phyloP scores from a whole-genome alignment of 2,888 invertebrate genomes.

The Phymatocera aterrima region DNA sequence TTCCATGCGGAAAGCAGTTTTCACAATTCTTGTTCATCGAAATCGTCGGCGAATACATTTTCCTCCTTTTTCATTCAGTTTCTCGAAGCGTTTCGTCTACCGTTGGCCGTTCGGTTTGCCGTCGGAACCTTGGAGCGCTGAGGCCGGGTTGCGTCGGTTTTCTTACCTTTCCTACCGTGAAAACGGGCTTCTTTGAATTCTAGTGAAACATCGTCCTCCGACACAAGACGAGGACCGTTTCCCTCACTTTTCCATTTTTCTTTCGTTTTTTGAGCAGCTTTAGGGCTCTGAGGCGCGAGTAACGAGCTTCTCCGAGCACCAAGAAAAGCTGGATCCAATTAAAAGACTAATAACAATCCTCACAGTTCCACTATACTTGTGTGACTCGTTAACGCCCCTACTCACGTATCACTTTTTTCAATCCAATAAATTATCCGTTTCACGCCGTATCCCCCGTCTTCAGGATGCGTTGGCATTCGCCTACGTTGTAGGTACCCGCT shows the following conservation, averaged over 20 bases:
- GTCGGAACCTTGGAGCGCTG: neutral
- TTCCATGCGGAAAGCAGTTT: neutral
- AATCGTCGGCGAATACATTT: neutral
- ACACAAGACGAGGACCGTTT: neutral
- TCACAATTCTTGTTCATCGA: neutral
- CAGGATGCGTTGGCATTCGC: neutral
- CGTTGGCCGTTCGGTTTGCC: slow-evolving; percentile 3
- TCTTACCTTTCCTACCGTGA: neutral
- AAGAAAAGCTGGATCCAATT: slow-evolving; percentile 72
- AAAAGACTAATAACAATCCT: slow-evolving; percentile 71
- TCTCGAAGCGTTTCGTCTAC: neutral
- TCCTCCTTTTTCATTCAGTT: neutral
- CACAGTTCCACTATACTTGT: slow-evolving; percentile 44
- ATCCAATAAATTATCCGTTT: slow-evolving; percentile 42
- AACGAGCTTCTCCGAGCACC: slow-evolving; percentile 5
- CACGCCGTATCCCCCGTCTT: neutral
- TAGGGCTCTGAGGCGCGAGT: slow-evolving; percentile 21
- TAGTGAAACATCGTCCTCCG: neutral
- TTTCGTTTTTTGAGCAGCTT: slow-evolving; percentile 20
- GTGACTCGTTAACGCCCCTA: slow-evolving; percentile 43
- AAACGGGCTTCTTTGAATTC: neutral
- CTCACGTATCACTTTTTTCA: slow-evolving; percentile 41
- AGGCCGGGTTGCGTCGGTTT: neutral
- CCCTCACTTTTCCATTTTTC: too few species aligned
- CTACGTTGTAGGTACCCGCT: neutral